phyloP scores from a whole-genome alignment of 2,888 invertebrate species.

The Schrankia costaestrigalis region DNA sequence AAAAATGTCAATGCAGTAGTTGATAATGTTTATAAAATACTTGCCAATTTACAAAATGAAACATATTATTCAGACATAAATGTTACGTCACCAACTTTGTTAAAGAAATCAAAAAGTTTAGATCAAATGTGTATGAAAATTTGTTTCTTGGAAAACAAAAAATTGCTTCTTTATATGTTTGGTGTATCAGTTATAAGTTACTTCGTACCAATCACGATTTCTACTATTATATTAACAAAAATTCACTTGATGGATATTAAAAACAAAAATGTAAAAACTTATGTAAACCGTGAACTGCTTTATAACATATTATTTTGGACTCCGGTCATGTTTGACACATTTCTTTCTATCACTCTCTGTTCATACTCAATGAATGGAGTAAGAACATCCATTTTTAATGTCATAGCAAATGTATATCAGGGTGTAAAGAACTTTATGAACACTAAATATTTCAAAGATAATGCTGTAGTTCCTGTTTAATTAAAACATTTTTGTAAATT shows the following conservation, averaged over 20 bases:
- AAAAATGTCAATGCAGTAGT: constrained; percentile 47
- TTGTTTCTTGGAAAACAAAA: constrained; percentile 64
- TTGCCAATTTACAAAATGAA: constrained; percentile 49
- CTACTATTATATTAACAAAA: constrained; percentile 63
- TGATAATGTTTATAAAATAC: constrained; percentile 54
- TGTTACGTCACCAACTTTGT: constrained; percentile 39
- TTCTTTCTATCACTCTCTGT: constrained; percentile 63
- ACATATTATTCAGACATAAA: constrained; percentile 37
- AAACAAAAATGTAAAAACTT: constrained; percentile 51
- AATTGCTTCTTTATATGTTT: constrained; percentile 62
- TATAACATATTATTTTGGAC: constrained; percentile 73
- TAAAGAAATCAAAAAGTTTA: constrained; percentile 43
- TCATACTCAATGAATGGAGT: constrained; percentile 58
- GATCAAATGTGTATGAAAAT: constrained; percentile 54
- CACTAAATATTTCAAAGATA: constrained; percentile 64
- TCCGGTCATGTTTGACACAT: constrained; percentile 70
- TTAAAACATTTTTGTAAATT: neutral
- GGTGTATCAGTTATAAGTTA: constrained; percentile 56
- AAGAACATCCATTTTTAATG: constrained; percentile 60
- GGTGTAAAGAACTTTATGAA: constrained; percentile 68
- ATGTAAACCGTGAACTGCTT: constrained; percentile 61
- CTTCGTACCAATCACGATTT: constrained; percentile 70
- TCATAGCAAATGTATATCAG: constrained; percentile 72
- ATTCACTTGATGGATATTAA: constrained; percentile 60
- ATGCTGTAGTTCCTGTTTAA: constrained; percentile 53